Evolutionary conservation across 2,797 vertebrate species (phyloP), one percentile per base, ranked within the genome.

Genomic region (Pseudomugil gertrudae): DNA sequence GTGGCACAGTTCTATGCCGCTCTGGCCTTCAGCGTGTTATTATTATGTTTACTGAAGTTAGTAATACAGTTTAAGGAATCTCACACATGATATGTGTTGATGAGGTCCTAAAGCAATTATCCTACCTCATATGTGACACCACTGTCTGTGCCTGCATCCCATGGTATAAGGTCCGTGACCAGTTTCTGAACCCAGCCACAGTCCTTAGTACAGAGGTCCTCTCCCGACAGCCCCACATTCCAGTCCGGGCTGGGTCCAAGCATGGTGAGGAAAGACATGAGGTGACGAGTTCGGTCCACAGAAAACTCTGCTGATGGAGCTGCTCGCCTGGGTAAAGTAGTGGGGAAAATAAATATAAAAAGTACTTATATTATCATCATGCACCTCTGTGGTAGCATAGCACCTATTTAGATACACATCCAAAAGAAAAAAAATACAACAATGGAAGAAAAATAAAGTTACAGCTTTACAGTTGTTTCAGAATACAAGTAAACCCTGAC

Each of bases 181-280:
- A 98, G 91, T 51, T 90, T 95, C 90, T 98, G 97, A 53, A 98
- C 95, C 97, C 97, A 99, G 78, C 97, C 96, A 0, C 97, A 99
- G 50, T 98, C 96, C 84, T 94, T 96, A 75, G 97, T 99, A 32
- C 97, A 99, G 40, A 99, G 95, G 52, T 98, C 95, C 81, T 99
- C 96, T 0, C 96, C 95, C 0, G 97, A 96, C 8, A 99, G 90
- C 0, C 97, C 97, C 75, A 98, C 97, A 0, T 98, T 98, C 97
- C 97, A 99, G 88, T 98, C 97, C 0, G 97, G 97, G 40, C 97
- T 99, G 61, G 97, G 97, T 3, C 97, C 97, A 0, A 99, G 92
- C 97, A 99, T 98, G 66, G 96, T 96, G 56, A 98, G 93, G 90
- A 99, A 98, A 80, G 97, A 98, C 96, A 99, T 99, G 56, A 98